Conservation (phyloP, 2,888 invertebrate genomes). For the Drosophila macrospina region DNA sequence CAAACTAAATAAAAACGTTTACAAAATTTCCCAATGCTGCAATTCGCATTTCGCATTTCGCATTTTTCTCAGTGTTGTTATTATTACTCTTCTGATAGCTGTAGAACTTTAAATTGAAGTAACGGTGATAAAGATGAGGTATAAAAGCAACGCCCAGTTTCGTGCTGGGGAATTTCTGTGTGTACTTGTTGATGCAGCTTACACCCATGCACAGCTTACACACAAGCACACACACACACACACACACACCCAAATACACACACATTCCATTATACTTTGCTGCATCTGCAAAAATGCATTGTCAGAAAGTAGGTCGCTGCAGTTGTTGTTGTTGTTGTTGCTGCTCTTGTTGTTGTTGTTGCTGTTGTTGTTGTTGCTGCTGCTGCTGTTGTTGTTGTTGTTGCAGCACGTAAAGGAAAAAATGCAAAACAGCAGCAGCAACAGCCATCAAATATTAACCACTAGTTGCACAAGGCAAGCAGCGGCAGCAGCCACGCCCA, state of each 20-base stretch:
- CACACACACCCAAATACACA: constrained; percentile 7
- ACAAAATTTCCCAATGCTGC: constrained; percentile 20
- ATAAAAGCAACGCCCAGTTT: constrained; percentile 45
- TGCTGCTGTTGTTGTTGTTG: constrained; percentile 19
- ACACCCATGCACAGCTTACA: constrained; percentile 19
- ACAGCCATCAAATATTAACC: constrained; percentile 78
- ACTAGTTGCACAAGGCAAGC: constrained; percentile 66
- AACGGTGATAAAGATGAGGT: constrained; percentile 41
- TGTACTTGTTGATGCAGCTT: constrained; percentile 76
- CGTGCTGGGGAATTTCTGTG: constrained; percentile 42
- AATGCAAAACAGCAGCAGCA: constrained; percentile 50
- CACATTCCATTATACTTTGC: constrained; percentile 9
- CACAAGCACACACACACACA: constrained; percentile 11
- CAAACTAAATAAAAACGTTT: not conserved
- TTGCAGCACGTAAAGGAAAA: constrained; percentile 20
- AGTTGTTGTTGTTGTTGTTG: constrained; percentile 29
- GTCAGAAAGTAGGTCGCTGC: constrained; percentile 67
- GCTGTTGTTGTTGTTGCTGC: constrained; percentile 46
- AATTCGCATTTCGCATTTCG: constrained; percentile 16
- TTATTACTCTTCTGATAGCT: constrained; percentile 31
- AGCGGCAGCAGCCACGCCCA: constrained; percentile 64
- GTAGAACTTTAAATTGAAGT: constrained; percentile 37
- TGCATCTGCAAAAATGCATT: constrained; percentile 76
- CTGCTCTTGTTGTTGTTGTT: constrained; percentile 19
- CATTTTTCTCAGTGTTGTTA: not conserved